A percentile compares a stretch with the other conserved stretches of the same genome.
phyloP scores from a whole-genome alignment of 2,113 vertebrate genomes.

The Deroptyus accipitrinus region DNA sequence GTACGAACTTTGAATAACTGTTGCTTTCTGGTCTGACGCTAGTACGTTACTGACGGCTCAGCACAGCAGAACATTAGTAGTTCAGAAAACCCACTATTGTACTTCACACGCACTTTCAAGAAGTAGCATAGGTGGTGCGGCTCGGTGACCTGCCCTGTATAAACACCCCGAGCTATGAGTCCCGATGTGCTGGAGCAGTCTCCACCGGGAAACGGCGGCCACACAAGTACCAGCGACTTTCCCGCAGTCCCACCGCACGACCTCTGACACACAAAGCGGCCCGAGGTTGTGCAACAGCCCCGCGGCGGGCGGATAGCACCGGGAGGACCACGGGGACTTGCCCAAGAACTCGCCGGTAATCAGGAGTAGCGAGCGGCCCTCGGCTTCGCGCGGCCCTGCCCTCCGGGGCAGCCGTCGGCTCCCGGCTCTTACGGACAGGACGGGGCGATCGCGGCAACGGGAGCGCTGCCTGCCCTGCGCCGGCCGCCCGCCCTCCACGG shows the following conservation, averaged over 20 bases:
- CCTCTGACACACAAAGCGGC: background rate
- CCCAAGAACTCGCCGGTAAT: background rate
- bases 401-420: background rate
- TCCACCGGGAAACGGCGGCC: background rate
- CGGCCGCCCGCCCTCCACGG: background rate
- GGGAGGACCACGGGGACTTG: fast-evolving
- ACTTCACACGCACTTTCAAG: background rate
- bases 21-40: background rate
- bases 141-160: fast-evolving
- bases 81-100: background rate
- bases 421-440: background rate
- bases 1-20: background rate
- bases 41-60: background rate
- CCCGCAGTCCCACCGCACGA: fast-evolving
- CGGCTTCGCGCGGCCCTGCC: background rate
- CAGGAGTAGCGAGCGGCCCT: fast-evolving
- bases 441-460: no score
- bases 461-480: background rate
- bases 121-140: fast-evolving
- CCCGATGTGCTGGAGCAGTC: background rate
- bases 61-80: background rate
- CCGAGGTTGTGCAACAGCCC: background rate
- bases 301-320: background rate
- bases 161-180: background rate
- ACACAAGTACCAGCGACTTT: fast-evolving